phyloP scores from a whole-genome alignment of 1,140 invertebrate genomes.

The Panulirus ornatus region DNA sequence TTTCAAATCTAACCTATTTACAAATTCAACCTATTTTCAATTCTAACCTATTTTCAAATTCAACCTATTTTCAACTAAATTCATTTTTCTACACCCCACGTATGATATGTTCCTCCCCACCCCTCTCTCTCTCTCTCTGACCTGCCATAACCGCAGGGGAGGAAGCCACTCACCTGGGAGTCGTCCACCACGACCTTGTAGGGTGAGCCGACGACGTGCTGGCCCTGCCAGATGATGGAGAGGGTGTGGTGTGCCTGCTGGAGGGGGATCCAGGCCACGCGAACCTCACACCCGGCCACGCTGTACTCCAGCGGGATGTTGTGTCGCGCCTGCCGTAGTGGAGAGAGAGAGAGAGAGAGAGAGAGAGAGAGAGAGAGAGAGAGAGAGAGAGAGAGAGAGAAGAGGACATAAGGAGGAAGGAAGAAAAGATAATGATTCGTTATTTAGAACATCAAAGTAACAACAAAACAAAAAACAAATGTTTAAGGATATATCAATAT shows the following conservation, averaged over 20 bases:
- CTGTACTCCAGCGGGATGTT: conserved; percentile 57
- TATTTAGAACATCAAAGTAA: background rate
- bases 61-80: background rate
- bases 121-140: background rate
- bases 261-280: conserved; percentile 54
- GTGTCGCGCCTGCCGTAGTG: conserved; percentile 16
- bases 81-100: too few species aligned
- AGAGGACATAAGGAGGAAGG: too few species aligned
- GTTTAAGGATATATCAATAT: too few species aligned
- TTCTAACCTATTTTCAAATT: too few species aligned
- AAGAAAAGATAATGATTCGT: too few species aligned
- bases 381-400: too few species aligned
- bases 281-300: conserved; percentile 21
- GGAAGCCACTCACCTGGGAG: conserved; percentile 17
- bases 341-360: too few species aligned
- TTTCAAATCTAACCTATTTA: too few species aligned
- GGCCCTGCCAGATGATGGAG: conserved; percentile 36
- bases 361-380: too few species aligned
- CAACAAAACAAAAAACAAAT: too few species aligned
- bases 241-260: conserved; percentile 29
- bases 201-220: conserved; percentile 51
- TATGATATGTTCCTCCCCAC: background rate
- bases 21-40: too few species aligned
- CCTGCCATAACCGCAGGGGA: background rate
- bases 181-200: conserved; percentile 50